These are phyloP conservation scores for Frankliniella fusca DNA, from an alignment of 2,888 invertebrate species.

Conservation along the genomic window DNA sequence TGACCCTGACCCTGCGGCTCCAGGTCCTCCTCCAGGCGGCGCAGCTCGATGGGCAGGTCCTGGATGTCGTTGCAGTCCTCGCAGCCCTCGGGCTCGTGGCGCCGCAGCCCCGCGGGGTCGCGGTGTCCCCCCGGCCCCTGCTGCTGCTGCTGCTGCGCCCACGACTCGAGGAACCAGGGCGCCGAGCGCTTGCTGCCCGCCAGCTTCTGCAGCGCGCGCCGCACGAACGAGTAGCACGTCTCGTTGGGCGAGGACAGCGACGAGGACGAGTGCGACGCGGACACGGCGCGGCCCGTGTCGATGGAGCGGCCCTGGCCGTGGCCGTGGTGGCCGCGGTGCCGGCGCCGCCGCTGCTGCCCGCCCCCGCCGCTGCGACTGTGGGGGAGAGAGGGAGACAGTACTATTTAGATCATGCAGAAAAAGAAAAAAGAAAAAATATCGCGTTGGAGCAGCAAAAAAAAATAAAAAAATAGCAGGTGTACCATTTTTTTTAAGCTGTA, in stretches of 20 bases:
- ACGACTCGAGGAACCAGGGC: constrained; percentile 77
- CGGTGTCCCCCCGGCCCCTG: neutral
- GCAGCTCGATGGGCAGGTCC: constrained; percentile 82
- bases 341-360: neutral
- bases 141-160: constrained; percentile 48
- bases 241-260: constrained; percentile 88
- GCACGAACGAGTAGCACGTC: constrained; percentile 89
- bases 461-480: too few species aligned
- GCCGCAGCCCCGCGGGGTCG: constrained; percentile 46
- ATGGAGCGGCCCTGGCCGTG: constrained; percentile 59
- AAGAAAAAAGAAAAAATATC: too few species aligned
- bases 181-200: constrained; percentile 62
- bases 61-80: constrained; percentile 54
- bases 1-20: constrained; percentile 35
- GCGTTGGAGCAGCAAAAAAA: too few species aligned
- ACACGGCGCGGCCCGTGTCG: constrained; percentile 55
- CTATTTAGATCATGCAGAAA: too few species aligned
- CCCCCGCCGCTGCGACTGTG: neutral
- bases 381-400: too few species aligned
- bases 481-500: too few species aligned
- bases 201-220: constrained; percentile 71
- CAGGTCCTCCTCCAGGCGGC: constrained; percentile 64
- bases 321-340: neutral
- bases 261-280: constrained; percentile 67
- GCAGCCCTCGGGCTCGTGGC: constrained; percentile 56